Evolutionary conservation across 2,888 invertebrate species (phyloP).

Genomic region (Conchocele bisecta): DNA sequence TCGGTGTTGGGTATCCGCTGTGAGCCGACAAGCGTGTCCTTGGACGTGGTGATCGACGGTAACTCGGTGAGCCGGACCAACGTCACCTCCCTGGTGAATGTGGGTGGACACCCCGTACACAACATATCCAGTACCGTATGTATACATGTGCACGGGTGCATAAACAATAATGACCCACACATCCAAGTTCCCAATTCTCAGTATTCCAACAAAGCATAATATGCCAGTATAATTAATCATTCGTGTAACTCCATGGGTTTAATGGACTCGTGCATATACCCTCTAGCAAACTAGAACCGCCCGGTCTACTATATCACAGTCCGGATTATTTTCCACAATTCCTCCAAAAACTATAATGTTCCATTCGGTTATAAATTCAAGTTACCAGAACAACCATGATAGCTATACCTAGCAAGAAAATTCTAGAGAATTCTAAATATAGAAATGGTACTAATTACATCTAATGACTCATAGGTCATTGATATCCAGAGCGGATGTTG

Average conservation of each 20-base stretch:
- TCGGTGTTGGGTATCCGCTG: constrained; percentile 31
- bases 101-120: not conserved
- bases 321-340: too few relatives aligned
- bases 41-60: constrained; percentile 8
- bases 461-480: too few relatives aligned
- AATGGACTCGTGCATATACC: too few relatives aligned
- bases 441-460: too few relatives aligned
- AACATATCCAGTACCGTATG: constrained; percentile 10
- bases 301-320: too few relatives aligned
- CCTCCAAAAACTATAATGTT: too few relatives aligned
- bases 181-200: not conserved
- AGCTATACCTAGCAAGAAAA: too few relatives aligned
- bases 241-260: not conserved
- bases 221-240: not conserved
- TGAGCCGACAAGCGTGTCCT: constrained; percentile 7
- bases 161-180: too few relatives aligned
- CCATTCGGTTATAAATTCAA: too few relatives aligned
- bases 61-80: not conserved
- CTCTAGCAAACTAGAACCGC: not conserved
- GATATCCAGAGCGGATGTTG: too few relatives aligned
- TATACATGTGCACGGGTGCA: not conserved
- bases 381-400: too few relatives aligned
- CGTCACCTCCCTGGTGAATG: constrained; percentile 10
- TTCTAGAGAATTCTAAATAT: too few relatives aligned
- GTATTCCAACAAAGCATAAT: not conserved